Percentiles rank a stretch among this genome's conserved stretches.
Conservation (phyloP, 2,797 vertebrate genomes). For the Sebastes cheni region DNA sequence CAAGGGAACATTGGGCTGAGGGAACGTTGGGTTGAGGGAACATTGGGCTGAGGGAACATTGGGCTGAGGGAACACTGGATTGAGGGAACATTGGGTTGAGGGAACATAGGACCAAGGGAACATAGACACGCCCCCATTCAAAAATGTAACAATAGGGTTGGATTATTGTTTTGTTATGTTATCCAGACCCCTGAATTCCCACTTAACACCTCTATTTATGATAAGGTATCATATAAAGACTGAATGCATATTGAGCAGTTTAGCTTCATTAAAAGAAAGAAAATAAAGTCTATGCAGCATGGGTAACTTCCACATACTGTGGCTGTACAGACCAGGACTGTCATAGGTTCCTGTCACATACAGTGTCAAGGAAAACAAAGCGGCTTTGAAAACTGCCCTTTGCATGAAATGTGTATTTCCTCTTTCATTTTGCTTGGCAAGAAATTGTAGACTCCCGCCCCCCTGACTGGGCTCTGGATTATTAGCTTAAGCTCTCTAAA, state of each 20-base stretch:
- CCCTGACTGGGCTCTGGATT: constrained; percentile 76
- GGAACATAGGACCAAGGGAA: not conserved
- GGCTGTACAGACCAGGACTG: constrained; percentile 25
- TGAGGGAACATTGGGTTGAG: not conserved
- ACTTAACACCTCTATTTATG: not conserved
- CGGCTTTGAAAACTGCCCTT: constrained; percentile 63
- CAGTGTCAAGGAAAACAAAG: constrained; percentile 48
- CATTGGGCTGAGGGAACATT: not conserved
- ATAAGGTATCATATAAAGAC: not conserved
- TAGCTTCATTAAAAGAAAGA: constrained; percentile 4
- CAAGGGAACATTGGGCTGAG: not conserved
- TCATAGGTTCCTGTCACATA: constrained; percentile 37
- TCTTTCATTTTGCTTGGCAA: constrained; percentile 71
- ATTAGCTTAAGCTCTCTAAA: constrained; percentile 85
- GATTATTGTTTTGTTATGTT: not conserved
- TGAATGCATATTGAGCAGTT: not conserved
- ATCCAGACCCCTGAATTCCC: not conserved
- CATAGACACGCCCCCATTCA: not conserved
- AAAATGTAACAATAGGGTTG: not conserved
- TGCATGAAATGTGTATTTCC: constrained; percentile 65
- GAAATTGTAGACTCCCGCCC: constrained; percentile 59
- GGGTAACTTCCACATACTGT: constrained; percentile 4
- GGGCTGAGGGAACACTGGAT: not conserved
- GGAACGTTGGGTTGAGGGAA: not conserved
- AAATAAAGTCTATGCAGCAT: not conserved